Evolutionary conservation across 92 coral and sea anemone species (phyloP), one percentile per base, ranked within the genome.

Genomic region (Palythoa caribaeorum): DNA sequence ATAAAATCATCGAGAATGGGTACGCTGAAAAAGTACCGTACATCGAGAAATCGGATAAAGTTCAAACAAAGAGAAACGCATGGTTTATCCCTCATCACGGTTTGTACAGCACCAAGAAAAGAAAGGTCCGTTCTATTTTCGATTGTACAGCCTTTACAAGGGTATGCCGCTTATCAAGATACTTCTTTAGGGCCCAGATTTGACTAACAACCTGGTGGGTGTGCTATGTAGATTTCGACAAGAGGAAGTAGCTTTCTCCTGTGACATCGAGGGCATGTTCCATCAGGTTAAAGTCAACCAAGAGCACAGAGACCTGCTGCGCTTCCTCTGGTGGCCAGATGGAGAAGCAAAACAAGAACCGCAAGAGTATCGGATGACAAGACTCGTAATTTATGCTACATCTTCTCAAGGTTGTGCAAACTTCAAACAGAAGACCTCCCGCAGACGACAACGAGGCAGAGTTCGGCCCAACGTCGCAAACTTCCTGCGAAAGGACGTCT

Each of bases 61-160:
- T n/a, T n/a, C n/a, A n/a, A n/a, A n/a, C n/a, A n/a, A n/a, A n/a
- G 9, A 84, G 39, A 19, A 75, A 15, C 6, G 35, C 44, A 80
- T 92, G 94, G 92, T 92, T 86, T 77, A 76, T 92, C 44, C 92
- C 92, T 14, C 90, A 92, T 38, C 92, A 90, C 80, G 91, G 92
- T 17, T 89, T 92, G 16, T 90, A 87, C 63, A 2, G 5, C 47
- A 2, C 47, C 47, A 40, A 57, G 63, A 57, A 57, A 11, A 5
- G 5, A 2, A 40, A 40, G 47, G 5, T 40, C 47, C 2, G 47
- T 2, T 2, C 5, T 2, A 5, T 40, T 5, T 40, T 40, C 5
- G 5, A 40, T 5, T 40, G 47, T 40, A 5, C 47, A 40, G 47
- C 47, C 2, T 2, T 2, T 40, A 2, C 5, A 2, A 40, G 47